Evolutionary conservation across 2,113 vertebrate species (phyloP).

Genomic region (Heterotilapia buettikoferi): DNA sequence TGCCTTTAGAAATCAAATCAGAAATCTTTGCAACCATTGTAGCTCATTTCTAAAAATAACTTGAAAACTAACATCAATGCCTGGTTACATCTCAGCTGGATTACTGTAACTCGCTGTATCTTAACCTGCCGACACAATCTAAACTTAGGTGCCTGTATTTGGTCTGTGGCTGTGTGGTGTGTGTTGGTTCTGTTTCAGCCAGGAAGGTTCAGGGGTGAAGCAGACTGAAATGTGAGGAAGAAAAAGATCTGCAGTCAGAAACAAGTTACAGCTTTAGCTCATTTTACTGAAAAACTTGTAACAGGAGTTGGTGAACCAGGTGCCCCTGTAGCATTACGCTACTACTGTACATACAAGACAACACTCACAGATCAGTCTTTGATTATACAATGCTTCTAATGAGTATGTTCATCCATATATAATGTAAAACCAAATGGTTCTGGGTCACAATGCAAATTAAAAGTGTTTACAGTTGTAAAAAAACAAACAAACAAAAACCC

Average conservation of each 20-base stretch:
- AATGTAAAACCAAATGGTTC: constrained; percentile 12
- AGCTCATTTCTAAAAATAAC: neutral
- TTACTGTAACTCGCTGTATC: neutral
- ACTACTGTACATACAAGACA: constrained; percentile 41
- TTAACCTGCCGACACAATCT: neutral
- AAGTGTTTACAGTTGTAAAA: neutral
- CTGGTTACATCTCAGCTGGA: neutral
- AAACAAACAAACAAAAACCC: neutral
- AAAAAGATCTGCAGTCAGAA: neutral
- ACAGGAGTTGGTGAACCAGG: constrained; percentile 34
- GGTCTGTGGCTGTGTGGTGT: neutral
- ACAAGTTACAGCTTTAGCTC: neutral
- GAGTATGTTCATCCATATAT: constrained; percentile 6
- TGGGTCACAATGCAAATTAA: neutral
- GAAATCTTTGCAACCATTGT: neutral
- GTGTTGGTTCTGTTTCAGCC: neutral
- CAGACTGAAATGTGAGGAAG: neutral
- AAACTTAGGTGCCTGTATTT: rapidly evolving
- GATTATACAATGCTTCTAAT: constrained; percentile 33
- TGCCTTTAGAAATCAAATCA: neutral
- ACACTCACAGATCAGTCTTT: constrained; percentile 38
- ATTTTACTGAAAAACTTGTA: constrained; percentile 53
- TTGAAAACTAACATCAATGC: neutral
- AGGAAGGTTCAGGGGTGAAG: neutral
- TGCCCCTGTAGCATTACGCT: constrained; percentile 30